Evolutionary conservation across 2,113 vertebrate genomes (phyloP).

Genomic region (Atractosteus spatula): DNA sequence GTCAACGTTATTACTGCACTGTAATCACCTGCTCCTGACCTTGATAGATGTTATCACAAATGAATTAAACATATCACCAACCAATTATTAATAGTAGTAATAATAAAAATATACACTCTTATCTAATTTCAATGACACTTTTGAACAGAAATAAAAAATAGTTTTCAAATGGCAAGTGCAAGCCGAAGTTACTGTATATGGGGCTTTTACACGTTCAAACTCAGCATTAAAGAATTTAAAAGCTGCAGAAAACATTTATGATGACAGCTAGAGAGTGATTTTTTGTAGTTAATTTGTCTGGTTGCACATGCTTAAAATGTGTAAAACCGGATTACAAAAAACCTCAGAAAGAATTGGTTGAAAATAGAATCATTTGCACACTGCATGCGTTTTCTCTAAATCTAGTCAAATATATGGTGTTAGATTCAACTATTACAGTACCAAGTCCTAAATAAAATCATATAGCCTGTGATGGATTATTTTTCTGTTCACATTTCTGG

Average conservation of each 20-base stretch:
- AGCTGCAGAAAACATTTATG: neutral
- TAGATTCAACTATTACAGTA: slow-evolving; percentile 14
- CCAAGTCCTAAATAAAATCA: slow-evolving; percentile 5
- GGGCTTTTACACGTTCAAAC: neutral
- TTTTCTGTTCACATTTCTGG: slow-evolving; percentile 8
- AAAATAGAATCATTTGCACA: slow-evolving; percentile 49
- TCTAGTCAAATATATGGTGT: slow-evolving; percentile 17
- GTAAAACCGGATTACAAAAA: slow-evolving; percentile 36
- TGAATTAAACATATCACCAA: too few relatives aligned
- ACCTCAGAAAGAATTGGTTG: slow-evolving; percentile 29
- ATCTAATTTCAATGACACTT: too few relatives aligned
- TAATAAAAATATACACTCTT: too few relatives aligned
- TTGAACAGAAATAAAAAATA: too few relatives aligned
- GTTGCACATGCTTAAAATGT: slow-evolving; percentile 22
- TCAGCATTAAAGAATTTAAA: neutral
- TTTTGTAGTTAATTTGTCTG: neutral
- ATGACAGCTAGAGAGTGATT: neutral
- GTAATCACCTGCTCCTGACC: too few relatives aligned
- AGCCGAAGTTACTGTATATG: neutral
- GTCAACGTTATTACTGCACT: too few relatives aligned
- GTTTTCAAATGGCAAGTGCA: too few relatives aligned
- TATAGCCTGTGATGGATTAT: neutral
- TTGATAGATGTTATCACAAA: too few relatives aligned
- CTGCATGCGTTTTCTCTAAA: slow-evolving; percentile 38
- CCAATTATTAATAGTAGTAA: too few relatives aligned